phyloP scores from a whole-genome alignment of 2,113 vertebrate genomes.

The Casuarius casuarius region DNA sequence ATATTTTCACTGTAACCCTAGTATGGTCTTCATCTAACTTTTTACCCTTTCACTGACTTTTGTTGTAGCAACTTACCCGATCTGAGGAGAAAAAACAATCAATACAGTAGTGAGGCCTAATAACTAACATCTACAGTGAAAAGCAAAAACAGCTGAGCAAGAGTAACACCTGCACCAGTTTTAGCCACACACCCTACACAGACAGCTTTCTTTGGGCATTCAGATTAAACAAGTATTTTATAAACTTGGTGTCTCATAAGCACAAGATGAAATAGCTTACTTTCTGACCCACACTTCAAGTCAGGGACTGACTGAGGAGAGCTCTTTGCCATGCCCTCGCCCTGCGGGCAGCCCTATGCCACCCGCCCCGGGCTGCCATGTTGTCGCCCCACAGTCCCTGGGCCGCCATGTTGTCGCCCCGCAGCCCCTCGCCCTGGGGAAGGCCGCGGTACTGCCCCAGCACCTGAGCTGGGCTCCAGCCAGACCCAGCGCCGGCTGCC shows the following conservation, averaged over 20 bases:
- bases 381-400: too few relatives aligned
- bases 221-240: accelerated
- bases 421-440: neutral
- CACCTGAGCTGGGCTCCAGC: too few relatives aligned
- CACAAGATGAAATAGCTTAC: accelerated
- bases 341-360: too few relatives aligned
- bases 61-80: neutral
- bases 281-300: neutral
- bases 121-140: neutral
- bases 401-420: neutral
- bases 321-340: neutral
- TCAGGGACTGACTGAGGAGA: accelerated
- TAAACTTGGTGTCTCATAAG: neutral
- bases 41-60: neutral
- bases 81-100: accelerated
- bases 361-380: too few relatives aligned
- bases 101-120: accelerated
- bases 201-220: neutral
- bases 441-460: too few relatives aligned
- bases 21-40: neutral
- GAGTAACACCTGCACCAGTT: accelerated
- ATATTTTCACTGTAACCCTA: neutral
- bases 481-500: neutral
- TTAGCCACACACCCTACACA: neutral
- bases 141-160: neutral